A percentile compares a stretch with the other conserved stretches of the same genome.
Conservation (phyloP, 2,797 vertebrate species). For the Mormyrus hasselquistii region DNA sequence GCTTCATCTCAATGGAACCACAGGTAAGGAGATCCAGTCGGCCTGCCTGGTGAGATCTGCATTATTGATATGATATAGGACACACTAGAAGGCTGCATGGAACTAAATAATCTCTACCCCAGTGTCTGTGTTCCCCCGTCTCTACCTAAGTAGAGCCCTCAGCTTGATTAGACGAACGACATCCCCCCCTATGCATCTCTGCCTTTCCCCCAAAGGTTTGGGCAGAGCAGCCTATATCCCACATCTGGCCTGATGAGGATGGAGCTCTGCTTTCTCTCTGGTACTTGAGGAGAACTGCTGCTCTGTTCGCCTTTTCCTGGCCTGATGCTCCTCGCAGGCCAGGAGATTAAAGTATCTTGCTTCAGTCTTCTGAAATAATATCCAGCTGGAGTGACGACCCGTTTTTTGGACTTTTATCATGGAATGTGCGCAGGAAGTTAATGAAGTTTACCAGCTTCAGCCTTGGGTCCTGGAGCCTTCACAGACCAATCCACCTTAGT, state of each 20-base stretch:
- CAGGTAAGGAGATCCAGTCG: constrained; percentile 75
- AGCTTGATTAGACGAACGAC: background rate
- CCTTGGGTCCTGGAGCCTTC: background rate
- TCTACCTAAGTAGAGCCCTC: background rate
- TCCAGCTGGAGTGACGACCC: background rate
- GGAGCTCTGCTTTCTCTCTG: background rate
- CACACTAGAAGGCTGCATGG: constrained; percentile 36
- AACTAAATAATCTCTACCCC: constrained; percentile 21
- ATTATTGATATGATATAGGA: constrained; percentile 69
- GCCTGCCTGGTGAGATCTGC: constrained; percentile 46
- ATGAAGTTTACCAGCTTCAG: background rate
- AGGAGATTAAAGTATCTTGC: background rate
- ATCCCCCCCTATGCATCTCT: background rate
- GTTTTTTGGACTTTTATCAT: background rate
- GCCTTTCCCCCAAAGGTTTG: constrained; percentile 1
- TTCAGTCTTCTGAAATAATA: background rate
- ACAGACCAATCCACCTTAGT: background rate
- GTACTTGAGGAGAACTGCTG: background rate
- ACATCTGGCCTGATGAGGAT: background rate
- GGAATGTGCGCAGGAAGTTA: background rate
- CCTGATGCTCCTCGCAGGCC: background rate
- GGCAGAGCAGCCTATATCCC: background rate
- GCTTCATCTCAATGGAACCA: constrained; percentile 98
- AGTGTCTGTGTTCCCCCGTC: background rate
- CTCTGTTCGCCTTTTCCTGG: background rate